A percentile compares a stretch with the other conserved stretches of the same genome.
These are phyloP conservation scores for Galaxea fascicularis DNA, from an alignment of 92 coral and sea anemone genomes.

Conservation along the genomic window DNA sequence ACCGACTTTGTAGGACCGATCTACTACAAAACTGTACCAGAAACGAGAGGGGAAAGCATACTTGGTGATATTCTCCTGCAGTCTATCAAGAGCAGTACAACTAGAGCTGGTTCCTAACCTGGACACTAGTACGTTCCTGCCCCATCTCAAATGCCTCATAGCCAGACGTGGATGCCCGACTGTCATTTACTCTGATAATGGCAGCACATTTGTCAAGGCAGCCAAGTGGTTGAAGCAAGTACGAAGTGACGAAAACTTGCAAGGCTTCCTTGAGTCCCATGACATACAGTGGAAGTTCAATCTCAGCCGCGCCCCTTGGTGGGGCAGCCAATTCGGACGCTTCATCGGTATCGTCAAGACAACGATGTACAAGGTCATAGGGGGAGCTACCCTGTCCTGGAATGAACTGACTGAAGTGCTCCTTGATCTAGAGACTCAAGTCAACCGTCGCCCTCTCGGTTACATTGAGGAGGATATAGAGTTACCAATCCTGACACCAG, in stretches of 20 bases:
- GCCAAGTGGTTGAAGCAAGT: conserved; percentile 52
- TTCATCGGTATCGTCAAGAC: conserved; percentile 52
- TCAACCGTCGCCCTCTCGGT: conserved; percentile 61
- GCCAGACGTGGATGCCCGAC: conserved; percentile 67
- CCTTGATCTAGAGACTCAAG: conserved; percentile 59
- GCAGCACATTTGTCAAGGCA: conserved; percentile 56
- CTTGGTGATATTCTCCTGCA: conserved; percentile 58
- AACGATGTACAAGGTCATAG: conserved; percentile 53
- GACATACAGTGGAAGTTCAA: conserved; percentile 59
- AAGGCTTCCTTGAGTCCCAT: conserved; percentile 57
- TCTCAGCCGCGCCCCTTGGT: conserved; percentile 63
- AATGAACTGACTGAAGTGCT: conserved; percentile 57
- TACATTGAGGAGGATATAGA: conserved; percentile 68
- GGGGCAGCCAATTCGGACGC: too few relatives aligned
- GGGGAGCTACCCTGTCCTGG: conserved; percentile 60
- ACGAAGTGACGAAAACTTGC: conserved; percentile 43
- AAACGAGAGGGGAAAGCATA: conserved; percentile 63
- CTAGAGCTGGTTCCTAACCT: conserved; percentile 53
- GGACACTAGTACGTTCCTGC: conserved; percentile 48
- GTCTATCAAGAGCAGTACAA: conserved; percentile 60
- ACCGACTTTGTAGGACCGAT: conserved; percentile 59
- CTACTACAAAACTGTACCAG: conserved; percentile 40
- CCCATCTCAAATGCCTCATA: conserved; percentile 48
- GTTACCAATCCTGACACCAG: conserved; percentile 57
- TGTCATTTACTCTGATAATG: conserved; percentile 67